Evolutionary conservation across 1,140 invertebrate species (phyloP).

Genomic region (Drosophila neocordata): DNA sequence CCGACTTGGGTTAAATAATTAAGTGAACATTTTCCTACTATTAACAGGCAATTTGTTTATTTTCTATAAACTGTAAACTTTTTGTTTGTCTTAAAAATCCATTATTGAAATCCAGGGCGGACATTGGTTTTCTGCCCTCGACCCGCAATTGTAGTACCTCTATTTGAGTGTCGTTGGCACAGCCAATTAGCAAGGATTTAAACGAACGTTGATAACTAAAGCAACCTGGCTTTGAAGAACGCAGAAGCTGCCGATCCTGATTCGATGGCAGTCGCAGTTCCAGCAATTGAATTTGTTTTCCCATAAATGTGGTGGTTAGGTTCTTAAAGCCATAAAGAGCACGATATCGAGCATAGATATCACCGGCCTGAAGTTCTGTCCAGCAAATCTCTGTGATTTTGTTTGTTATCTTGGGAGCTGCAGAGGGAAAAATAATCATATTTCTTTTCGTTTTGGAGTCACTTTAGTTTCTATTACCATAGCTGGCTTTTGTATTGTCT

Average conservation of each 20-base stretch:
- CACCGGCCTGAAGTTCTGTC: conserved; percentile 85
- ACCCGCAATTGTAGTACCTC: conserved; percentile 85
- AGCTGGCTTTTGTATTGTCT: conserved; percentile 85
- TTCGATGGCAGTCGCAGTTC: conserved; percentile 83
- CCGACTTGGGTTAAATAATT: conserved; percentile 86
- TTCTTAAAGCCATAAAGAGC: conserved; percentile 87
- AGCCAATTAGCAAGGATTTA: conserved; percentile 84
- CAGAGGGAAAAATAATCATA: conserved; percentile 2
- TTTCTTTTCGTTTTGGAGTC: conserved; percentile 12
- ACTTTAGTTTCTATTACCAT: conserved; percentile 84
- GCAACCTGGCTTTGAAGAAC: conserved; percentile 31
- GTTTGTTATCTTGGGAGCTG: conserved; percentile 88
- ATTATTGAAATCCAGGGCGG: conserved; percentile 87
- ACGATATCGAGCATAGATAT: conserved; percentile 87
- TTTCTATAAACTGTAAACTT: conserved; percentile 37
- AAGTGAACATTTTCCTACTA: conserved; percentile 31
- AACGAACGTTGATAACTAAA: conserved; percentile 48
- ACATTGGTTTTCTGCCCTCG: conserved; percentile 85
- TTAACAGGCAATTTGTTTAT: conserved; percentile 56
- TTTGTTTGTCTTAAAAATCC: conserved; percentile 85
- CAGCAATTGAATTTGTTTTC: conserved; percentile 85
- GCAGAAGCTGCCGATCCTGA: not conserved
- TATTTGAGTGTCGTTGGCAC: conserved; percentile 85
- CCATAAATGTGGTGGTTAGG: conserved; percentile 85
- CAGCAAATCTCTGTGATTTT: conserved; percentile 86